A percentile compares a stretch with the other conserved stretches of the same genome.
phyloP scores from a whole-genome alignment of 2,888 invertebrate species.

The Chrysolina oricalcia region DNA sequence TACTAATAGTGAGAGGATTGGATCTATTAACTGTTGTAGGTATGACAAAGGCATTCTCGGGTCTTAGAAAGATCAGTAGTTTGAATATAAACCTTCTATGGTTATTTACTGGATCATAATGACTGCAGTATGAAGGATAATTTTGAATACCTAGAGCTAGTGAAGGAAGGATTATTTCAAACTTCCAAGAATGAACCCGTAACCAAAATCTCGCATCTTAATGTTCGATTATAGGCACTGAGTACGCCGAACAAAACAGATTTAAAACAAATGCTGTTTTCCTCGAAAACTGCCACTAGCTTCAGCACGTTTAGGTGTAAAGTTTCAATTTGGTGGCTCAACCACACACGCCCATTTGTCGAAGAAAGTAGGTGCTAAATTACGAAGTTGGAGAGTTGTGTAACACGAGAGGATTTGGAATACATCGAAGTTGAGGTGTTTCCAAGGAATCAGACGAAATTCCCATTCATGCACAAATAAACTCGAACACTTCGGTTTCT shows the following conservation, averaged over 20 bases:
- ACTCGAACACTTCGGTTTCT: neutral
- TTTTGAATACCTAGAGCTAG: no score
- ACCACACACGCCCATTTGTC: conserved; percentile 28
- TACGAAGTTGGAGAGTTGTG: conserved; percentile 31
- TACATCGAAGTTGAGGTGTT: conserved; percentile 25
- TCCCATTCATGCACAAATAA: neutral
- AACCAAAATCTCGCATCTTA: no score
- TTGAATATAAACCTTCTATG: no score
- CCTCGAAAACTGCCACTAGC: neutral
- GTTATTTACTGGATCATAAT: no score
- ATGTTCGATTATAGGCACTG: neutral
- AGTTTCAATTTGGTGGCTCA: conserved; percentile 11
- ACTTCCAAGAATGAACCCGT: no score
- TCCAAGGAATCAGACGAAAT: conserved; percentile 19
- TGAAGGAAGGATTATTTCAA: no score
- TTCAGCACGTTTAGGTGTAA: neutral
- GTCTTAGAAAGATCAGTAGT: no score
- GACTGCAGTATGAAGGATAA: no score
- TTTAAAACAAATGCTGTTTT: neutral
- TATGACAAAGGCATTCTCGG: no score
- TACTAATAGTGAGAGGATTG: no score
- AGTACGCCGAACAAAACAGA: neutral
- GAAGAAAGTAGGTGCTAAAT: conserved; percentile 35
- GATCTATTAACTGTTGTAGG: no score
- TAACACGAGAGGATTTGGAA: conserved; percentile 26